Evolutionary conservation across 2,797 vertebrate genomes (phyloP), one percentile per base, ranked within the genome.

Genomic region (Rhynchonycteris naso): DNA sequence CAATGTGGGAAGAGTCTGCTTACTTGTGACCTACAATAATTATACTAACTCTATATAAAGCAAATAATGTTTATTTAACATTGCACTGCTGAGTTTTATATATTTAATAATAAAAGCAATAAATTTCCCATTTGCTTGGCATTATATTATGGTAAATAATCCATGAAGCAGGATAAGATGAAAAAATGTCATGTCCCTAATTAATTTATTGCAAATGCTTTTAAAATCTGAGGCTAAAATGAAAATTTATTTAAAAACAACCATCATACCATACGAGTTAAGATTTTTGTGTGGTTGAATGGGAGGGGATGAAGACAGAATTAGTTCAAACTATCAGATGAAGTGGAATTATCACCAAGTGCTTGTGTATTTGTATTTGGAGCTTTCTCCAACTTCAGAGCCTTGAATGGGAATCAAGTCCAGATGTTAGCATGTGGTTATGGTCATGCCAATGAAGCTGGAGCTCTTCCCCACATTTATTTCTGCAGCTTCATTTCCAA

Each of bases 11-110:
- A 28, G 28, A 28, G 38, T 93, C 18, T 66, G 7, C 63, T 86
- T 95, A 63, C 21, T 79, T 89, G 28, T 76, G n/a, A n/a, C n/a
- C 43, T 58, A 59, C 4, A 65, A 68, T 80, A 82, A 83, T 66
- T 74, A 68, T 54, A 58, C 3, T 88, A 85, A 43, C 50, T 68
- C 52, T 72, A 15, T 86, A 2, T 81, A 93, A 79, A 78, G 50
- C 30, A 92, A 88, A 61, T 43, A 56, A 15, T 84, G 80, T 86
- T 86, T 88, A 95, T 75, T 95, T 87, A 91, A 58, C 24, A 71
- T 14, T 33, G 18, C 0, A 68, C 6, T 88, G 13, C 28, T 69
- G 15, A 94, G 43, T n/a, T 50, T 90, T 3, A 78, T 59, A 52
- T 54, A 74, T 24, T n/a, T 24, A 75, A n/a, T 43, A 90, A 74